These are phyloP conservation scores for Micromesistius poutassou DNA, from an alignment of 2,797 vertebrate species.

Conservation along the genomic window DNA sequence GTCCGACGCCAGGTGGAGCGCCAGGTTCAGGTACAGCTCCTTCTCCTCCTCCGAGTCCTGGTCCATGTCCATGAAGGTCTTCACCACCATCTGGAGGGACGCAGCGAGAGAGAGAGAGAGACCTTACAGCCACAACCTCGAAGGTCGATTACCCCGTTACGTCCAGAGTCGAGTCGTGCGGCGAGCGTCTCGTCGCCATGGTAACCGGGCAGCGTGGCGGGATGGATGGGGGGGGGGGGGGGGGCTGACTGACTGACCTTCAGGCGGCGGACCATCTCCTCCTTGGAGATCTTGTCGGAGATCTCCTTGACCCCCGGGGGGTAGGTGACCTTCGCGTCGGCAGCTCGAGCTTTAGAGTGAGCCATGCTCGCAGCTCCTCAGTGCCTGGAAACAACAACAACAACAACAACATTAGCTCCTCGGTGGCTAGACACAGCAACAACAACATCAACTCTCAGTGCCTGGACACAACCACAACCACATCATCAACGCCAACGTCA, in stretches of 20 bases:
- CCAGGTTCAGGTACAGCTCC: conserved; percentile 93
- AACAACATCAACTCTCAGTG: too few relatives aligned
- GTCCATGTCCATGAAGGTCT: conserved; percentile 99
- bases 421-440: conserved; percentile 69
- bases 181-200: not conserved
- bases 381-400: conserved; percentile 69
- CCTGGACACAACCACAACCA: not conserved
- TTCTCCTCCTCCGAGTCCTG: conserved; percentile 99
- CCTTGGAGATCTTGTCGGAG: conserved; percentile 99
- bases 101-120: too few relatives aligned
- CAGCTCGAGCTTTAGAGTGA: conserved; percentile 97
- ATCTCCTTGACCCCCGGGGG: conserved; percentile 99
- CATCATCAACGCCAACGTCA: too few relatives aligned
- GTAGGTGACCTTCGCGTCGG: conserved; percentile 98
- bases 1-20: conserved; percentile 96
- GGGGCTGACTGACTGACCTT: conserved; percentile 76
- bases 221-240: not conserved
- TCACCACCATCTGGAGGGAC: conserved; percentile 91
- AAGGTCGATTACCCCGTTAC: not conserved
- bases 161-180: too few relatives aligned
- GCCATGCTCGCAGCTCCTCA: conserved; percentile 89
- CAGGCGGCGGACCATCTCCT: conserved; percentile 97
- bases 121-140: not conserved
- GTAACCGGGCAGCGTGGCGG: not conserved
- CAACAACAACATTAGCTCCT: conserved; percentile 60